phyloP scores from a whole-genome alignment of 2,888 invertebrate genomes.

The Litoditis marina region DNA sequence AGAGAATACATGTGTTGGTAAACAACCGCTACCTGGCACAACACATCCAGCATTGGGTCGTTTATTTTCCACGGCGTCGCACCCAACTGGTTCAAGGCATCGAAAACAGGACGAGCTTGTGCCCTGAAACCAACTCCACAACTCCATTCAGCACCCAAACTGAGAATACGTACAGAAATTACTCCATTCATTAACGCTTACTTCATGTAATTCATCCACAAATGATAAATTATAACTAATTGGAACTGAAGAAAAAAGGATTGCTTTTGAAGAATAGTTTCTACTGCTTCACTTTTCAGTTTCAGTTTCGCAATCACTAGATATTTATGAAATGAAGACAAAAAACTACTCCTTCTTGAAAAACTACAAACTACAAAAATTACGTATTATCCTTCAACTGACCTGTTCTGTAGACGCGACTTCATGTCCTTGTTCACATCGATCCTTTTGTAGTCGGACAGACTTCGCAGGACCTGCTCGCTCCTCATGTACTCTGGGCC shows the following conservation, averaged over 20 bases:
- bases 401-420: slow-evolving; percentile 17
- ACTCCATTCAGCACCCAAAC: background rate
- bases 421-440: slow-evolving; percentile 45
- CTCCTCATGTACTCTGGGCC: slow-evolving; percentile 48
- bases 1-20: too few relatives aligned
- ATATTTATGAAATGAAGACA: too few relatives aligned
- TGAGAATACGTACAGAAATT: too few relatives aligned
- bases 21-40: slow-evolving; percentile 66
- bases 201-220: background rate
- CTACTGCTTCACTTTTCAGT: too few relatives aligned
- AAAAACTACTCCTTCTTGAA: too few relatives aligned
- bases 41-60: slow-evolving; percentile 71
- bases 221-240: background rate
- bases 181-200: too few relatives aligned
- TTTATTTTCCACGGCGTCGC: slow-evolving; percentile 91
- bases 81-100: slow-evolving; percentile 87
- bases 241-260: too few relatives aligned
- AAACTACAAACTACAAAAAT: background rate
- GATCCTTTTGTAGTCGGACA: slow-evolving; percentile 41
- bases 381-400: too few relatives aligned
- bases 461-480: slow-evolving; percentile 35
- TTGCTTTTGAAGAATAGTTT: too few relatives aligned
- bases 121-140: slow-evolving; percentile 12
- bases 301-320: too few relatives aligned
- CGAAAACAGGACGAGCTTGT: slow-evolving; percentile 79